Conservation (phyloP, 2,113 vertebrate genomes). For the Phasianus colchicus region DNA sequence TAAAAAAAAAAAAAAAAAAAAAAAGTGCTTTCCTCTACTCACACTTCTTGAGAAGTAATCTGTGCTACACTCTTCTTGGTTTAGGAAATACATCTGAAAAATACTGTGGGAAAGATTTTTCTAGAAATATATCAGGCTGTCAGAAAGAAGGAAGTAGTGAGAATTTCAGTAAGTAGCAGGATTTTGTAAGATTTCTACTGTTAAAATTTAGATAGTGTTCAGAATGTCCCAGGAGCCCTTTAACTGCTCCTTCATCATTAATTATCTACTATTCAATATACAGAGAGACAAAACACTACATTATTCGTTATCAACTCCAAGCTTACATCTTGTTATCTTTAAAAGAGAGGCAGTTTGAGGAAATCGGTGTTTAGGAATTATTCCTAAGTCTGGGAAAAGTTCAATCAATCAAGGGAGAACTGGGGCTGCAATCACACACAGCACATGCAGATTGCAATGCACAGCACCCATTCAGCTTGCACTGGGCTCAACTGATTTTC, state of each 20-base stretch:
- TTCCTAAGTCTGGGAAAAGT: not conserved
- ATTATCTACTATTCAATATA: not conserved
- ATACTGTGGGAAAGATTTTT: not conserved
- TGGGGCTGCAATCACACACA: not conserved
- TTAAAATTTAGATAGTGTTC: not conserved
- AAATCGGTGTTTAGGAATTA: not conserved
- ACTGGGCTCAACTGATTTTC: not conserved
- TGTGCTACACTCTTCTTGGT: not conserved
- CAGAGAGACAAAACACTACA: not conserved
- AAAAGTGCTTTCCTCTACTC: not conserved
- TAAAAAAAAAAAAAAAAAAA: not conserved
- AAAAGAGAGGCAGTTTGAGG: not conserved
- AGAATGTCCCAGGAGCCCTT: fast-evolving
- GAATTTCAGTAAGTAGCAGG: not conserved
- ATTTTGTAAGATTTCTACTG: not conserved
- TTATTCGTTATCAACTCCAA: not conserved
- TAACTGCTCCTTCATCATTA: not conserved
- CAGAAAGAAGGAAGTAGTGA: conserved; percentile 16
- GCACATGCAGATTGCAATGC: not conserved
- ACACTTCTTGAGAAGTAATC: not conserved
- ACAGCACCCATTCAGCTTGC: not conserved
- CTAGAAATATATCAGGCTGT: not conserved
- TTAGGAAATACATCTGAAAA: conserved; percentile 24
- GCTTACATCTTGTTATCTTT: not conserved
- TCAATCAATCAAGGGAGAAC: fast-evolving